phyloP scores from a whole-genome alignment of 2,797 vertebrate genomes.

The Chelidonichthys spinosus region DNA sequence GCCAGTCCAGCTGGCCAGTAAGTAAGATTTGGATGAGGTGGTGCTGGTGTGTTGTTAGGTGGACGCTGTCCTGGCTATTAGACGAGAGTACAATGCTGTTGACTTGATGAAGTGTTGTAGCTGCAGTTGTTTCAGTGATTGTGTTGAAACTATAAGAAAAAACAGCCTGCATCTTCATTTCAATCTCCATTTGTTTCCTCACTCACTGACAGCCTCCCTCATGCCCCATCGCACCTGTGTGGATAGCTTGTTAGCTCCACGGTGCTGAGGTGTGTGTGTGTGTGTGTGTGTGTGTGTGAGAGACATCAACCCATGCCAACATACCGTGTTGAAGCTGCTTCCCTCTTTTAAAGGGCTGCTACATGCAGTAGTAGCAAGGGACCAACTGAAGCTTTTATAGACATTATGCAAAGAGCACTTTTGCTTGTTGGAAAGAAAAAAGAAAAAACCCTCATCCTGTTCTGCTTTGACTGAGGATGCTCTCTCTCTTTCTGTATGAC shows the following conservation, averaged over 20 bases:
- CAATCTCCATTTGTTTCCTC: constrained; percentile 42
- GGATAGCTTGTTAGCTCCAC: constrained; percentile 12
- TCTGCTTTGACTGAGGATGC: constrained; percentile 69
- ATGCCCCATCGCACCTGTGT: constrained; percentile 29
- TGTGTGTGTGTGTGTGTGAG: background rate
- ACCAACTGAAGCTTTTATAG: constrained; percentile 5
- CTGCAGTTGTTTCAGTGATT: constrained; percentile 26
- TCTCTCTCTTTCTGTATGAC: constrained; percentile 58
- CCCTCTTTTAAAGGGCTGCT: constrained; percentile 49
- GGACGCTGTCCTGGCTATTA: constrained; percentile 7
- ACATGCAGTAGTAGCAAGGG: background rate
- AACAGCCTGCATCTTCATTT: constrained; percentile 29
- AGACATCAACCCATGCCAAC: constrained; percentile 31
- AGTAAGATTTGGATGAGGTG: constrained; percentile 44
- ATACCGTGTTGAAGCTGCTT: constrained; percentile 33
- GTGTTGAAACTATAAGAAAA: constrained; percentile 17
- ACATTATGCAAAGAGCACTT: constrained; percentile 17
- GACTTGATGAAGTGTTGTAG: constrained; percentile 25
- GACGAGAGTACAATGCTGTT: constrained; percentile 13
- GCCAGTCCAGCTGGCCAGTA: constrained; percentile 59
- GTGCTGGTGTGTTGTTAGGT: background rate
- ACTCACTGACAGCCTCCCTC: constrained; percentile 36
- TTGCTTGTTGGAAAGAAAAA: constrained; percentile 51
- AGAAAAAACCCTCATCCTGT: constrained; percentile 10
- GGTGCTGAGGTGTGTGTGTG: constrained; percentile 5